Base-by-base conservation (phyloP, 2,797 vertebrate species). In the Thunnus albacares region DNA sequence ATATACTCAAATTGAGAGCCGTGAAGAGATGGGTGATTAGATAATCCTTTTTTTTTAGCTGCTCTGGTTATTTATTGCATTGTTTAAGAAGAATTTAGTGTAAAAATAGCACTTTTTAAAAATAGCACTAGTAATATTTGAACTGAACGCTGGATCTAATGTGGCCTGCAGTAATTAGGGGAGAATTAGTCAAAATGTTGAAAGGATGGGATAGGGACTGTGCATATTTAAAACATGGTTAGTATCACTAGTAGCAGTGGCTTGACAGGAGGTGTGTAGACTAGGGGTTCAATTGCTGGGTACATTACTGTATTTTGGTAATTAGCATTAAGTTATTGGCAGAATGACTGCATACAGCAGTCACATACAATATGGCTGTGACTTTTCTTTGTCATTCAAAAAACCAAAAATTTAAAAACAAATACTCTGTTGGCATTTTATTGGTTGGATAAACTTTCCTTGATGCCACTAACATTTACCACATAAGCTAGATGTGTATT, bases 1-100 rank as follows among this genome's bases (percentile, higher is more conserved):
- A 86, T 75, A 64, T 79, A 81, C 10, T 72, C 26, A 45, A 35
- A 81, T 11, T 35, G 71, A 75, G 33, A 70, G 55, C 51, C 1
- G 7, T 57, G 75, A 20, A 53, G 47, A 82, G 45, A 71, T 20
- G 49, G 3, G 15, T 43, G n/a, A 79, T 80, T 76, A 17, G 4
- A 76, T 66, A 28, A 74, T 68, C 14, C 17, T 28, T 43, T 55
- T 61, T 24, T 30, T 30, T 38, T 15, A 45, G 18, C 64, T 67
- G 38, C 20, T 18, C 33, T 52, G 22, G 6, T 56, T 71, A 51
- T 60, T 53, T 52, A 17, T 73, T 55, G 12, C 28, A 17, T 71
- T 38, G 45, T 64, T 78, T 72, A 7, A 52, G 56, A 68, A 61
- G 6, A 52, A 26, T 64, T 57, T 68, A 22, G 2, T 41, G 45